Percentiles rank a stretch among this genome's conserved stretches.
Conservation (phyloP, 1,140 invertebrate species). For the Drosophila triauraria region DNA sequence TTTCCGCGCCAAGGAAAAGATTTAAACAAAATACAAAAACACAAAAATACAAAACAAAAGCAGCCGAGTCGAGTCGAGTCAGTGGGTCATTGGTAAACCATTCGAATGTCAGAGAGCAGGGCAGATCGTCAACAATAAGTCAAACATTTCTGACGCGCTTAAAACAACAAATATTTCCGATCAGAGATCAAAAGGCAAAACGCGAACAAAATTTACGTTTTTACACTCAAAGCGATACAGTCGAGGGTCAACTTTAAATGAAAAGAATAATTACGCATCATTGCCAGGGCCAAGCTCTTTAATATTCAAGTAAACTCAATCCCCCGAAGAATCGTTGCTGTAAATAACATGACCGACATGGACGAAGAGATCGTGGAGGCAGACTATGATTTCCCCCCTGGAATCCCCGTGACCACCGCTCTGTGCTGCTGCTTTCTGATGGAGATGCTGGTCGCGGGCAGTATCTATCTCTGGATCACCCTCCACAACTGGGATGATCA, state of each 20-base stretch:
- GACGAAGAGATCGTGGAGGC: too few relatives aligned
- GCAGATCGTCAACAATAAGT: constrained; percentile 14
- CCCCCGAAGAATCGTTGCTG: too few relatives aligned
- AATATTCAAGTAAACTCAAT: not conserved
- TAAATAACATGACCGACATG: too few relatives aligned
- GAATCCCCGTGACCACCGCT: too few relatives aligned
- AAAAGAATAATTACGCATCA: constrained; percentile 27
- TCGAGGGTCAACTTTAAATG: constrained; percentile 12
- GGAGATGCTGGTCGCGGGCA: not conserved
- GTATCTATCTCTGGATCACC: not conserved
- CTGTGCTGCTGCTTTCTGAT: not conserved
- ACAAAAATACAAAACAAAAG: not conserved
- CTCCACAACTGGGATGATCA: not conserved
- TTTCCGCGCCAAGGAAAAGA: constrained; percentile 1
- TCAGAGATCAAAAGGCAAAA: not conserved
- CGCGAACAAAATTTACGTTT: not conserved
- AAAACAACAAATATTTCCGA: not conserved
- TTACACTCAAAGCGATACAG: not conserved
- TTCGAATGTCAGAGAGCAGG: constrained; percentile 39
- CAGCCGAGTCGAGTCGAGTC: constrained; percentile 11
- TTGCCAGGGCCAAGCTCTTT: constrained; percentile 1
- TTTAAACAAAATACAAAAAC: not conserved
- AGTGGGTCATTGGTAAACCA: constrained; percentile 44
- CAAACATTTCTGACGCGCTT: constrained; percentile 10
- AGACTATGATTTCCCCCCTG: too few relatives aligned